Evolutionary conservation across 2,113 vertebrate genomes (phyloP).

Genomic region (Stomatorhinus ivindoensis): DNA sequence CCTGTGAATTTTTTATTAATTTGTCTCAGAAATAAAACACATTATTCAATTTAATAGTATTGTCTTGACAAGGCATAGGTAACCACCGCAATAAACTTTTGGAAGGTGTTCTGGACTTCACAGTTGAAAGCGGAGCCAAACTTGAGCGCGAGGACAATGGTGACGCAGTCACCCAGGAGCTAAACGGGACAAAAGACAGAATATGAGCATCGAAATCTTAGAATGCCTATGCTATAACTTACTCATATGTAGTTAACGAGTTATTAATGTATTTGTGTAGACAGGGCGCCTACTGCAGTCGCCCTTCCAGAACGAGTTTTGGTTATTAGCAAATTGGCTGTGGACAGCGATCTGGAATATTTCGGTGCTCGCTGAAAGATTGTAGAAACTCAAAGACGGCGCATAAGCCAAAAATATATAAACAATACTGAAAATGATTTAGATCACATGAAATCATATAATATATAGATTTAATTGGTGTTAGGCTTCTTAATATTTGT

Average conservation of each 20-base stretch:
- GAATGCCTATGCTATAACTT: not conserved
- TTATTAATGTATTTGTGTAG: not conserved
- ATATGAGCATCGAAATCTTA: not conserved
- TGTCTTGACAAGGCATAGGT: conserved; percentile 65
- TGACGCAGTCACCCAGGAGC: conserved; percentile 32
- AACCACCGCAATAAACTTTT: conserved; percentile 72
- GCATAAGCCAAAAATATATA: not conserved
- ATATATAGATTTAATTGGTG: not conserved
- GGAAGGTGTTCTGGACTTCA: conserved; percentile 48
- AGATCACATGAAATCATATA: not conserved
- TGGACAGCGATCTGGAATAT: not conserved
- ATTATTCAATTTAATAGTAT: conserved; percentile 58
- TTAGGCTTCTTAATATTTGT: not conserved
- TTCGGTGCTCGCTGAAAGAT: not conserved
- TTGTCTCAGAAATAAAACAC: not conserved
- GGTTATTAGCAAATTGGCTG: not conserved
- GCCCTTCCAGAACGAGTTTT: not conserved
- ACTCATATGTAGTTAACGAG: not conserved
- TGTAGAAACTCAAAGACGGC: not conserved
- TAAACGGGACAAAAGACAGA: not conserved
- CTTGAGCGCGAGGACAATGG: conserved; percentile 55
- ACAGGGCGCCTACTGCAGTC: no score
- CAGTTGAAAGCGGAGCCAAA: conserved; percentile 54
- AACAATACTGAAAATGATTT: not conserved
- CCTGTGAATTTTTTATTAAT: not conserved